Base-by-base conservation (phyloP, 2,113 vertebrate genomes). In the Oryzias curvinotus region DNA sequence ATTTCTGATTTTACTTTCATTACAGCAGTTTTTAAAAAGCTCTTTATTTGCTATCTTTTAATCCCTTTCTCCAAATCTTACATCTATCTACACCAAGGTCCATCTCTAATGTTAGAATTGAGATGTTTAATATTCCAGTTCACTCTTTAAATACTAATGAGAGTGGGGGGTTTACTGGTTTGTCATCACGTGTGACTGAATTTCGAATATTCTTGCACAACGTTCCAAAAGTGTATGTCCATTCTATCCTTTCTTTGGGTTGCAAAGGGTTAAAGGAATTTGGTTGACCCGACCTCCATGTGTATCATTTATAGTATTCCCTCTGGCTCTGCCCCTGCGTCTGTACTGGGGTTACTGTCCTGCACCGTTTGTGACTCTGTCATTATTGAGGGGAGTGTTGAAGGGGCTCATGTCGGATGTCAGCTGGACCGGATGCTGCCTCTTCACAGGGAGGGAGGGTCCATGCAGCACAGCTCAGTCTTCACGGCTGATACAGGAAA, bases 381-480 rank as follows among this genome's bases (percentile, higher is more conserved):
- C 61, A 79, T 85, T 77, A 82, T 78, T 78, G 62, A 80, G 25
- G 56, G 69, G 56, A 53, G 26, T 64, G 71, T 78, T 66, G 73
- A 71, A 58, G 55, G 19, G 61, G 53, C 60, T 63, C 44, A 23
- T 70, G 70, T 82, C 64, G 71, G 76, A 69, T 61, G 67, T 81
- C 71, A 80, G 78, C 62, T 15, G 66, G 58, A 90, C 90, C 83
- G 69, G 83, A 84, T 55, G 75, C 68, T 25, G 26, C 16, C 36
- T 62, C 26, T 52, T 69, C 47, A 10, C 41, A 26, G 26, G 43
- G 47, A 26, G 26, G 43, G 47, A 67, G 76, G 76, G 78, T 77
- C 74, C 67, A 0, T 52, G 52, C 61, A 5, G 25, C 71, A 73
- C 65, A 53, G 82, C 65, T 68, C 75, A 56, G 53, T 61, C 56